Evolutionary conservation across 2,113 vertebrate genomes (phyloP), one percentile per base, ranked within the genome.

Genomic region (Ptilorrhoa leucosticta): DNA sequence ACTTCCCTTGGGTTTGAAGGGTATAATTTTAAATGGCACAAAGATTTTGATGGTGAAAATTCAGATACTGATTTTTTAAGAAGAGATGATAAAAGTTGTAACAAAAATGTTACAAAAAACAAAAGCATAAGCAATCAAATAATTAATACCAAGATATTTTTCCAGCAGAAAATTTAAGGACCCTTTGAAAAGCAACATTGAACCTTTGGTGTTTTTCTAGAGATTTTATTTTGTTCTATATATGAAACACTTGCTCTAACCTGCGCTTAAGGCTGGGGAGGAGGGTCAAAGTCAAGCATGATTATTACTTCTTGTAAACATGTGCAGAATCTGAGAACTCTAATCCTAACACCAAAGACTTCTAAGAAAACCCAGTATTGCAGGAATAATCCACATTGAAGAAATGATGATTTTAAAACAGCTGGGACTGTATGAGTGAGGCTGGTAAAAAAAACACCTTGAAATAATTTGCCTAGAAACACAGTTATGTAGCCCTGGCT

Each of bases 381-480:
- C 15, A 54, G 35, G 6, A 85, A 56, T 42, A 71, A 66, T 31
- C 35, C 3, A 18, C 33, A 19, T 2, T 23, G 30, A 37, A 71
- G 28, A 73, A 83, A 61, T 66, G 10, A 15, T 13, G 3, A 48
- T 58, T 65, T 75, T 63, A 37, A 83, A 90, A 42, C 15, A 22
- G 2, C 16, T 87, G 23, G 3, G 16, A 78, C 42, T 60, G 30
- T 28, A 27, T 37, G 26, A 23, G 30, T n/a, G 24, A 76, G 39
- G 15, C 8, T 60, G 16, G 18, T 68, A 18, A 60, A 73, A 79
- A 53, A 65, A 30, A 10, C 3, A 20, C 8, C 14, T 16, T 83
- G n/a, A 73, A 91, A 64, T 45, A 75, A n/a, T 39, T 93, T 72
- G 12, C n/a, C 35, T 65, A 80, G 33, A 83, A 87, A 72, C 20